Conservation (phyloP, 2,113 vertebrate species). For the Dipodomys ordii region DNA sequence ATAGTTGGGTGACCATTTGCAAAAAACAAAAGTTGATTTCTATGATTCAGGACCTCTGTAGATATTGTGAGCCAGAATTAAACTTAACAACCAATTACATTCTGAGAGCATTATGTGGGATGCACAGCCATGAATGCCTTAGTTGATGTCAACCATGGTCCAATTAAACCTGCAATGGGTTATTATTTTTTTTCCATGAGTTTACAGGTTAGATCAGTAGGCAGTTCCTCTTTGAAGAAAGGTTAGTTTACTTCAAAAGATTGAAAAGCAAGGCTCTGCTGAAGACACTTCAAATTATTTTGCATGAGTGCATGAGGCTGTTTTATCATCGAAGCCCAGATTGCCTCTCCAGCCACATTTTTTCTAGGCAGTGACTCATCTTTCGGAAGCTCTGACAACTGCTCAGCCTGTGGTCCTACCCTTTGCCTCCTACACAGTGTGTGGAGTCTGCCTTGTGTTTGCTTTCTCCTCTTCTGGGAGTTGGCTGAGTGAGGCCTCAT, state of each 20-base stretch:
- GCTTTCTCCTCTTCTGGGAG: background rate
- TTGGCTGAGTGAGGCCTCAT: background rate
- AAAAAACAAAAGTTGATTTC: background rate
- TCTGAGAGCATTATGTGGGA: background rate
- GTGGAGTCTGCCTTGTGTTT: background rate
- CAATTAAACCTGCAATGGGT: background rate
- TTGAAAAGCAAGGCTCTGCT: background rate
- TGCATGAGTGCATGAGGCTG: background rate
- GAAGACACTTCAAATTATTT: background rate
- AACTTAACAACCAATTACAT: conserved; percentile 22
- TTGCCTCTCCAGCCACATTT: background rate
- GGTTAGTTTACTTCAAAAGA: background rate
- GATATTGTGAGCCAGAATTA: background rate
- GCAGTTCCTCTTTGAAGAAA: background rate
- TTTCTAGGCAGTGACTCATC: background rate
- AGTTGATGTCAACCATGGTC: background rate
- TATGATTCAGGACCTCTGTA: background rate
- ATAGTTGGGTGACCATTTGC: background rate
- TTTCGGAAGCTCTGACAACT: background rate
- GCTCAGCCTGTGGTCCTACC: background rate
- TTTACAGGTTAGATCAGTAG: background rate
- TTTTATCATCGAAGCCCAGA: too few relatives aligned
- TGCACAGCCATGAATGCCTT: background rate
- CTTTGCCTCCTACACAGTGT: background rate
- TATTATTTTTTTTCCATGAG: too few relatives aligned